These are phyloP conservation scores for Tychaedon coryphoeus DNA, from an alignment of 2,113 vertebrate genomes.

Conservation along the genomic window DNA sequence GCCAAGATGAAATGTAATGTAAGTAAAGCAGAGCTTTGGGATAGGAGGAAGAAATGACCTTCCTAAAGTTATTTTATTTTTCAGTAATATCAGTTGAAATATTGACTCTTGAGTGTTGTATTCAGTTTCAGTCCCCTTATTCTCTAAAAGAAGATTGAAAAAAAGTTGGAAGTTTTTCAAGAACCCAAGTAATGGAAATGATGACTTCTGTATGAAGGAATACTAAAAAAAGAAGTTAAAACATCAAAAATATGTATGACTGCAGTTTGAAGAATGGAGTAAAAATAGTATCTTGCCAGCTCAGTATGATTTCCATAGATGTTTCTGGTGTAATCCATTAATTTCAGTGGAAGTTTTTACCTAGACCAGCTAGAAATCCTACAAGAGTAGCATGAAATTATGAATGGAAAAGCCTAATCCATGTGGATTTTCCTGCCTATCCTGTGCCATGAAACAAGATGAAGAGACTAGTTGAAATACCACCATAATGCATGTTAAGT, in stretches of 20 bases:
- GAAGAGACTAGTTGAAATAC: background rate
- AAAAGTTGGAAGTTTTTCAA: background rate
- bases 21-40: background rate
- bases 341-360: background rate
- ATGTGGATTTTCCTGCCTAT: background rate
- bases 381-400: background rate
- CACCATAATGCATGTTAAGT: background rate
- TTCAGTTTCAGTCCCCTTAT: background rate
- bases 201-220: background rate
- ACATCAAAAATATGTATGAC: rapidly evolving
- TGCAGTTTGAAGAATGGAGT: background rate
- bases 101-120: background rate
- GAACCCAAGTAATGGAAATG: background rate
- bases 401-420: background rate
- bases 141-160: background rate
- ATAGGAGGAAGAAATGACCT: background rate
- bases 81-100: background rate
- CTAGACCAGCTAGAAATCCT: background rate
- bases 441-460: background rate
- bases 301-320: background rate
- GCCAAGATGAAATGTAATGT: background rate
- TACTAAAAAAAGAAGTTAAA: background rate
- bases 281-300: background rate
- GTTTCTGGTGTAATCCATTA: background rate
- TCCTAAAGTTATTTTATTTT: background rate